phyloP scores from a whole-genome alignment of 1,140 invertebrate species.

The Holcopasites calliopsidis region DNA sequence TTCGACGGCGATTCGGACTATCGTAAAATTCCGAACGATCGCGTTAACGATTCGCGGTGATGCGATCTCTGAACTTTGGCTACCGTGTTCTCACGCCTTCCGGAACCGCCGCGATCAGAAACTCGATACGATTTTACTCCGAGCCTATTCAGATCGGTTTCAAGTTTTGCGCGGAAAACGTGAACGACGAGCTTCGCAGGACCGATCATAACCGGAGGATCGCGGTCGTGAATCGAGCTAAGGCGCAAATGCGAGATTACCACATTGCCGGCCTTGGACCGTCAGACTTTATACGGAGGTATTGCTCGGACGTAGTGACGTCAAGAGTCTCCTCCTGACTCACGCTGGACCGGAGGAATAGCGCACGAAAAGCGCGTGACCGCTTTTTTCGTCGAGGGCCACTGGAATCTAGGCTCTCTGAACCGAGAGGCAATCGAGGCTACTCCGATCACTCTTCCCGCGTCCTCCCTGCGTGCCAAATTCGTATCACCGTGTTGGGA shows the following conservation, averaged over 20 bases:
- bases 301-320: constrained; percentile 65
- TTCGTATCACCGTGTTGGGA: too few relatives aligned
- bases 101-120: too few relatives aligned
- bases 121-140: not conserved
- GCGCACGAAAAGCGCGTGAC: constrained; percentile 21
- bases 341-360: constrained; percentile 49
- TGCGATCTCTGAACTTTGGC: not conserved
- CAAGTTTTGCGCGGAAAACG: not conserved
- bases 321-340: constrained; percentile 62
- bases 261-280: constrained; percentile 65
- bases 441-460: too few relatives aligned
- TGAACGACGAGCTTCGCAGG: not conserved
- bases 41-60: constrained; percentile 1
- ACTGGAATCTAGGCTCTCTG: constrained; percentile 15
- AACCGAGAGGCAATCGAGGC: not conserved
- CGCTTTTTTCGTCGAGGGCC: constrained; percentile 18
- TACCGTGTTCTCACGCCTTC: too few relatives aligned
- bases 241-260: constrained; percentile 52
- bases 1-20: constrained; percentile 19
- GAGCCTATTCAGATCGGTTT: not conserved
- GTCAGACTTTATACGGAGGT: constrained; percentile 70
- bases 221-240: not conserved
- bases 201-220: not conserved
- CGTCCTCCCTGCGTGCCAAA: too few relatives aligned
- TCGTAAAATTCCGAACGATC: constrained; percentile 33